Percentiles rank a stretch among this genome's conserved stretches.
phyloP scores from a whole-genome alignment of 2,888 invertebrate genomes.

The Fabriciana adippe region DNA sequence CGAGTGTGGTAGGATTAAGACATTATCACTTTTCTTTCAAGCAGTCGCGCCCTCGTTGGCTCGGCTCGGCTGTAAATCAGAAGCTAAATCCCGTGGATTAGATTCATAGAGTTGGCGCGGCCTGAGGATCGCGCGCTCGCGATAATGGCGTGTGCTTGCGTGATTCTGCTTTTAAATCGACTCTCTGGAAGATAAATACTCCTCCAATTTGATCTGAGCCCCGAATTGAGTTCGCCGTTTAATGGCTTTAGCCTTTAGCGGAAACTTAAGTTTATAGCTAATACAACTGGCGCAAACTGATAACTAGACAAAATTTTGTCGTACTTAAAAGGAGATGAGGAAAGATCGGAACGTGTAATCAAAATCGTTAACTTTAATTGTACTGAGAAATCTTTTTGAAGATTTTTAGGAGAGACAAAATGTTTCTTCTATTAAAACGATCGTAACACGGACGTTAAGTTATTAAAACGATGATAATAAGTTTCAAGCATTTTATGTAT shows the following conservation, averaged over 20 bases:
- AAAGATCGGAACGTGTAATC: conserved; percentile 2
- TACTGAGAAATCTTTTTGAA: too few relatives aligned
- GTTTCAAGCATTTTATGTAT: too few relatives aligned
- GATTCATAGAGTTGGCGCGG: conserved; percentile 81
- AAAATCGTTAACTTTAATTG: too few relatives aligned
- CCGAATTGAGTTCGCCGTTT: conserved; percentile 66
- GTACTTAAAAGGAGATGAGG: not conserved
- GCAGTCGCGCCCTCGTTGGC: conserved; percentile 74
- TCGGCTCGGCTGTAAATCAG: conserved; percentile 80
- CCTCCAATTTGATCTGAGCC: conserved; percentile 66
- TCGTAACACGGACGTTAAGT: too few relatives aligned
- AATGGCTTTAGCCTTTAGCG: conserved; percentile 69
- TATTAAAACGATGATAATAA: too few relatives aligned
- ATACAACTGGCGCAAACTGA: conserved; percentile 67
- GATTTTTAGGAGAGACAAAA: too few relatives aligned
- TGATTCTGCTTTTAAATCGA: conserved; percentile 82
- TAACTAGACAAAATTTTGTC: conserved; percentile 59
- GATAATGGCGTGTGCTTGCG: conserved; percentile 81
- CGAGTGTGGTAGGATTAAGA: conserved; percentile 84
- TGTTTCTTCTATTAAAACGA: too few relatives aligned
- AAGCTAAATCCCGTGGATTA: conserved; percentile 82
- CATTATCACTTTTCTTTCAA: conserved; percentile 86
- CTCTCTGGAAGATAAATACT: conserved; percentile 77
- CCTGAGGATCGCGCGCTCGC: conserved; percentile 73
- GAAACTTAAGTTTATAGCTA: conserved; percentile 67